phyloP scores from a whole-genome alignment of 2,888 invertebrate genomes.

The Oasisia sp. region DNA sequence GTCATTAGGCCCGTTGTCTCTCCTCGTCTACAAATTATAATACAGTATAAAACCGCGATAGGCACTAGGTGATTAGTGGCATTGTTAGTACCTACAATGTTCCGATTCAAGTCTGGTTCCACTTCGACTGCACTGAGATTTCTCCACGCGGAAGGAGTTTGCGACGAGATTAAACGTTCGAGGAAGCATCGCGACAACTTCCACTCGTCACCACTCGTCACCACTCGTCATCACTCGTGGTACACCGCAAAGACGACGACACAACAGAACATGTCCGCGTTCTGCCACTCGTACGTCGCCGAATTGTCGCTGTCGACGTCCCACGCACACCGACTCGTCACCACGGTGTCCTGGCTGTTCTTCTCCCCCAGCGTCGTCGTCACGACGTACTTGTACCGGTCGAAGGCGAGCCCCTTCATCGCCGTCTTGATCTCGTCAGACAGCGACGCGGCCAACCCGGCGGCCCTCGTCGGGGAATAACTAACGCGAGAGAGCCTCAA shows the following conservation, averaged over 20 bases:
- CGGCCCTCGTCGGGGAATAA: not conserved
- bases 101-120: not conserved
- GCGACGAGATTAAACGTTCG: not conserved
- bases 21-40: not conserved
- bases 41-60: not conserved
- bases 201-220: slow-evolving; percentile 32
- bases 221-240: slow-evolving; percentile 44
- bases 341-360: slow-evolving; percentile 23
- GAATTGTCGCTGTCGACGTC: slow-evolving; percentile 27
- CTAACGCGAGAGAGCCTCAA: not conserved
- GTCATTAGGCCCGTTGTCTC: not conserved
- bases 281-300: slow-evolving; percentile 30
- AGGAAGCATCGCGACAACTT: not conserved
- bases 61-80: not conserved
- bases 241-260: slow-evolving; percentile 31
- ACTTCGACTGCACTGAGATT: not conserved
- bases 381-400: slow-evolving; percentile 33
- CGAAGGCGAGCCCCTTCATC: slow-evolving; percentile 30
- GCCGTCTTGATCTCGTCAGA: slow-evolving; percentile 45
- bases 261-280: slow-evolving; percentile 25
- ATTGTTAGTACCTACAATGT: not conserved
- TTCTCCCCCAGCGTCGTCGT: slow-evolving; percentile 29
- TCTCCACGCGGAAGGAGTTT: not conserved
- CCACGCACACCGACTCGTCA: slow-evolving; percentile 34
- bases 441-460: slow-evolving; percentile 51